Conservation (phyloP, 1,140 invertebrate species). For the Triops cancriformis region DNA sequence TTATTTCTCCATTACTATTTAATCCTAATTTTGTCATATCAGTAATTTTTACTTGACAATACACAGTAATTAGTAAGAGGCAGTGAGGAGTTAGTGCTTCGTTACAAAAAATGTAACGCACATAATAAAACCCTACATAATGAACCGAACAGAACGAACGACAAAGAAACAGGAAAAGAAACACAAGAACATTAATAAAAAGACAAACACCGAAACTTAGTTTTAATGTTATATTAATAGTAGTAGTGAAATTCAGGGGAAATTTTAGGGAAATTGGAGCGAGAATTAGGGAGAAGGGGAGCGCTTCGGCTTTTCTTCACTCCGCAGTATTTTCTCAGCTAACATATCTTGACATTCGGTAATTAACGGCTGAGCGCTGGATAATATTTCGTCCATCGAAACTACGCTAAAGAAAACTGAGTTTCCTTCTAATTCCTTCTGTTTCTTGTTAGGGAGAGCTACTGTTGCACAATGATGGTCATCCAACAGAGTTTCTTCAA, state of each 20-base stretch:
- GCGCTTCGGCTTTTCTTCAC: slow-evolving; percentile 34
- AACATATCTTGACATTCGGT: slow-evolving; percentile 44
- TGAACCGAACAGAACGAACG: not conserved
- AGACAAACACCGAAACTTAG: not conserved
- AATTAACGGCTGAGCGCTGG: slow-evolving; percentile 46
- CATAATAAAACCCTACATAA: too few relatives aligned
- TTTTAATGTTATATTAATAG: too few relatives aligned
- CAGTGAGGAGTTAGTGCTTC: slow-evolving; percentile 1
- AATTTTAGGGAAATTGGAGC: not conserved
- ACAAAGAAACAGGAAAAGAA: not conserved
- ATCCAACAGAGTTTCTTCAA: slow-evolving; percentile 80
- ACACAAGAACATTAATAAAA: not conserved
- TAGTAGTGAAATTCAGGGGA: not conserved
- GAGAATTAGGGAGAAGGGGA: not conserved
- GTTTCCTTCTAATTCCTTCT: not conserved
- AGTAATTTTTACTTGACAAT: not conserved
- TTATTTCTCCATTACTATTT: not conserved
- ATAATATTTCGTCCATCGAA: slow-evolving; percentile 47
- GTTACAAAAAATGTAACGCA: too few relatives aligned
- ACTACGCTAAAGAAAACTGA: slow-evolving; percentile 22
- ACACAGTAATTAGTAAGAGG: not conserved
- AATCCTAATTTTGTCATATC: not conserved
- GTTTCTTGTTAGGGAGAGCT: slow-evolving; percentile 40
- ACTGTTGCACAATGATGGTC: slow-evolving; percentile 70
- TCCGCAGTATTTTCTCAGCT: slow-evolving; percentile 44